A percentile compares a stretch with the other conserved stretches of the same genome.
Evolutionary conservation across 2,797 vertebrate genomes (phyloP).

Genomic region (Pangasius krempfi): DNA sequence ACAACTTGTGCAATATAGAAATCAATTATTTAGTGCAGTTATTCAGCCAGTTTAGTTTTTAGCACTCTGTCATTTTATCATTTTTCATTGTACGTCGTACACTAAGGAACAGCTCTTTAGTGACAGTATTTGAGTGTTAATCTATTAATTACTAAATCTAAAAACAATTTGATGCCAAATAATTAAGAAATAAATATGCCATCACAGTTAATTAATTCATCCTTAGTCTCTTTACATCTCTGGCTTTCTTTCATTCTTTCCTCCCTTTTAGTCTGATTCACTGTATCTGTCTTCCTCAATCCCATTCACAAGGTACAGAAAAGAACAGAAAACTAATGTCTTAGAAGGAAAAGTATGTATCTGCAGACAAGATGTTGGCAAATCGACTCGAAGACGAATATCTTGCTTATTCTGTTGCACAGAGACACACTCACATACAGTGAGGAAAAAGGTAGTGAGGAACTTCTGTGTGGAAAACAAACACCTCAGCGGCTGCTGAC

Average conservation of each 20-base stretch:
- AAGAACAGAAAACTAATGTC: constrained; percentile 41
- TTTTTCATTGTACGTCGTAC: background rate
- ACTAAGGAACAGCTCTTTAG: background rate
- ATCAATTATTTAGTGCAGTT: background rate
- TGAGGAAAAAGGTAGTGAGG: constrained; percentile 54
- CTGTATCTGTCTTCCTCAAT: constrained; percentile 12
- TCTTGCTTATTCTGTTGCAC: constrained; percentile 63
- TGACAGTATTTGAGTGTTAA: background rate
- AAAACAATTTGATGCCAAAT: background rate
- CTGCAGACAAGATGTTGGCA: constrained; percentile 45
- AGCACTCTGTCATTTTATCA: background rate
- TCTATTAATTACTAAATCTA: background rate
- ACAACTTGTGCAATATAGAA: background rate
- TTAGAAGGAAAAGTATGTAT: constrained; percentile 35
- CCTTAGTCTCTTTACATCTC: background rate
- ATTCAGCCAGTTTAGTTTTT: background rate
- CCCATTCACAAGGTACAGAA: constrained; percentile 29
- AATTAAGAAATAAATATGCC: background rate
- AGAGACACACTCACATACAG: constrained; percentile 49
- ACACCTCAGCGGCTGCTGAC: constrained; percentile 79
- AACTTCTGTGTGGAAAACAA: constrained; percentile 76
- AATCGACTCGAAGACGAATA: constrained; percentile 31
- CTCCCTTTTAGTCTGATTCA: constrained; percentile 24
- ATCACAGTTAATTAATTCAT: background rate
- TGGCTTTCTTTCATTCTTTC: constrained; percentile 12